Base-by-base conservation (phyloP, 2,113 vertebrate species). In the Anhinga rufa region DNA sequence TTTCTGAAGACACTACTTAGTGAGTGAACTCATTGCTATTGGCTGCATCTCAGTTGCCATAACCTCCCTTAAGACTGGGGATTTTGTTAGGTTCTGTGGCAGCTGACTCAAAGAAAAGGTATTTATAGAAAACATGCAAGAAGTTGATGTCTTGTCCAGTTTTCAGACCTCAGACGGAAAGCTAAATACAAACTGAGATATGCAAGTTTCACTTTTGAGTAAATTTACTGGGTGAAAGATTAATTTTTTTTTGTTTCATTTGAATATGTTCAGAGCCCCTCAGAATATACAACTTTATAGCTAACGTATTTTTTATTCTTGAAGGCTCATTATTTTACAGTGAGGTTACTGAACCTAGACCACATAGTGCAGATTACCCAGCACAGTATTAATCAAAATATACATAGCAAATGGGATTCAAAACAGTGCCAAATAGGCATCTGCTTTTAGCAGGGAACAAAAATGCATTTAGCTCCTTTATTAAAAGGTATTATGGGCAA, bases 251-350 rank as follows among this genome's bases (percentile, higher is more conserved):
- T 28, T 32, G 95, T 98, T 98, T 98, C 97, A 98, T 99, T 98
- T 99, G 97, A 99, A 98, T 98, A 98, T 93, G 66, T 98, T 98
- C 94, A 94, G 96, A 97, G 92, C 82, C 85, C 83, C 93, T 98
- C 97, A 98, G 97, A 98, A 97, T 97, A 97, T 98, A 97, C 97
- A 98, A 97, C 94, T 98, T 98, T 97, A 98, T 98, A 97, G 97
- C 93, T 97, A 98, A 97, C 97, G 92, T 98, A 98, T 98, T 98
- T 98, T 99, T 98, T 98, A 98, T 98, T 98, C 97, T 92, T 99
- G 98, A 99, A 99, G 98, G 98, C 98, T 99, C 98, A 99, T 99
- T 99, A 99, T 99, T 99, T 99, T 99, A 98, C 97, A 97, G 97
- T 98, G 97, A 98, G 98, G 98, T 98, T 98, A 98, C 97, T 98